These are phyloP conservation scores for Axea sp. DNA, from an alignment of 2,888 invertebrate species.

Conservation along the genomic window DNA sequence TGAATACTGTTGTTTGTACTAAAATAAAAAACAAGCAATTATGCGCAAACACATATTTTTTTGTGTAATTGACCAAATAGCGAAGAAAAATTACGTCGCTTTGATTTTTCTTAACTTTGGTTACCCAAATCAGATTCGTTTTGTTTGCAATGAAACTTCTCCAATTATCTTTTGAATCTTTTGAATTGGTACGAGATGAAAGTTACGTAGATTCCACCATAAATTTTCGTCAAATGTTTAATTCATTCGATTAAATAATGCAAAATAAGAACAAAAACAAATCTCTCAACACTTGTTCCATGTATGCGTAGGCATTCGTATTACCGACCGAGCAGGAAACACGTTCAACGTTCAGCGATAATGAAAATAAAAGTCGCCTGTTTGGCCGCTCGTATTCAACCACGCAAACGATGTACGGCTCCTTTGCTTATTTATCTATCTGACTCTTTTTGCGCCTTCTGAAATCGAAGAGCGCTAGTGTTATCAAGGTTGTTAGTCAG, in stretches of 20 bases:
- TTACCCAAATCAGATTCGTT: too few species aligned
- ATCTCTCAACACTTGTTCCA: background rate
- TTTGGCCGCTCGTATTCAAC: constrained; percentile 58
- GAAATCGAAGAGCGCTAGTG: constrained; percentile 30
- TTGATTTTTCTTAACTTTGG: too few species aligned
- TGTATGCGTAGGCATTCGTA: constrained; percentile 58
- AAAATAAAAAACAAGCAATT: too few species aligned
- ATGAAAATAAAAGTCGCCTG: constrained; percentile 69
- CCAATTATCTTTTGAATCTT: too few species aligned
- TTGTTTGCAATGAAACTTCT: too few species aligned
- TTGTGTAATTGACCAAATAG: too few species aligned
- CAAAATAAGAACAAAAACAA: constrained; percentile 6
- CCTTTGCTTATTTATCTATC: constrained; percentile 6
- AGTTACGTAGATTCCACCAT: too few species aligned
- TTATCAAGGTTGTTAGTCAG: constrained; percentile 42
- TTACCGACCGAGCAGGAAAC: constrained; percentile 69
- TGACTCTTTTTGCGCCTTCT: constrained; percentile 26
- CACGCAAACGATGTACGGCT: constrained; percentile 57
- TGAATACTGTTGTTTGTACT: too few species aligned
- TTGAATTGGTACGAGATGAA: too few species aligned
- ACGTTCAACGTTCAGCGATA: constrained; percentile 67
- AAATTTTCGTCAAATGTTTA: too few species aligned
- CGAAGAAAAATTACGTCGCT: too few species aligned
- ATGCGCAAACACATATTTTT: too few species aligned
- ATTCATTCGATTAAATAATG: constrained; percentile 3